Evolutionary conservation across 53 echinoderm and acorn worm genomes (phyloP).

Genomic region (Astropecten irregularis): DNA sequence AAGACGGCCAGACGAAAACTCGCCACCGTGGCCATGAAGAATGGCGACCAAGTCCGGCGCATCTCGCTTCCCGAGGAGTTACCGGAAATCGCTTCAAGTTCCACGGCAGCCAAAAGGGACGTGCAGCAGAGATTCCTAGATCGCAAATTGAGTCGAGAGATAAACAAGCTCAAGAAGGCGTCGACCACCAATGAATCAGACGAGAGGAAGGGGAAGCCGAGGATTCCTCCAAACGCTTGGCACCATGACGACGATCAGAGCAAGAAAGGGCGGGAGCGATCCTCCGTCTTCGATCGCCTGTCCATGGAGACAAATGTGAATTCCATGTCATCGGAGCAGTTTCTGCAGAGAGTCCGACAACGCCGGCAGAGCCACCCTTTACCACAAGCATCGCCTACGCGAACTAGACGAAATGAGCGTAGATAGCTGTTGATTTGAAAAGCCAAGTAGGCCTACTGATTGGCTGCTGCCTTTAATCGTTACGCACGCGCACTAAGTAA

Average conservation of each 20-base stretch:
- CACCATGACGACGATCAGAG: conserved; percentile 15
- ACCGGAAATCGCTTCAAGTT: not conserved
- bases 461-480: too few relatives aligned
- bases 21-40: not conserved
- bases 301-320: not conserved
- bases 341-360: conserved; percentile 2
- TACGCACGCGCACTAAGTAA: too few relatives aligned
- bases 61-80: not conserved
- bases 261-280: conserved; percentile 20
- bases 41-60: not conserved
- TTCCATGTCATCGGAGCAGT: conserved; percentile 23
- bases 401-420: not conserved
- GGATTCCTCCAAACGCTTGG: conserved; percentile 24
- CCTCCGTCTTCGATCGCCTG: conserved; percentile 47
- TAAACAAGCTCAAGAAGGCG: conserved; percentile 29
- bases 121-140: conserved; percentile 4
- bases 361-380: not conserved
- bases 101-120: conserved; percentile 5
- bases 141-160: not conserved
- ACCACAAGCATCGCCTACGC: not conserved
- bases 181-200: conserved; percentile 1
- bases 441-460: too few relatives aligned
- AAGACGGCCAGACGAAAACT: not conserved
- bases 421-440: too few relatives aligned
- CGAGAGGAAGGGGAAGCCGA: conserved; percentile 26